Conservation (phyloP, 1,140 invertebrate genomes). For the Xylocopa sonorina region DNA sequence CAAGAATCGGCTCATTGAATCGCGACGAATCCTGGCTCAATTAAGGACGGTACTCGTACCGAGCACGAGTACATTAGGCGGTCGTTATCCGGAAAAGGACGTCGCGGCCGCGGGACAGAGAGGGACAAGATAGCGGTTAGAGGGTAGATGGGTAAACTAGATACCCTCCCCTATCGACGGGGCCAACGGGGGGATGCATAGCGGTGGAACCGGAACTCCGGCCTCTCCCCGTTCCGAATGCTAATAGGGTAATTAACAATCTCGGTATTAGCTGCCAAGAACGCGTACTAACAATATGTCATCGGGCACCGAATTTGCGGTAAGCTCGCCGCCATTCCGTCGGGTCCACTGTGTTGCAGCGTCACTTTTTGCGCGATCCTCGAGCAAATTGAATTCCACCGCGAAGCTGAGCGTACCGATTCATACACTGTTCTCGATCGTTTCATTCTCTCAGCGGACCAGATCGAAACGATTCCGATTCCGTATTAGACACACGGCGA, state of each 20-base stretch:
- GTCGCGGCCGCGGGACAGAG: background rate
- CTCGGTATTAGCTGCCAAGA: conserved; percentile 52
- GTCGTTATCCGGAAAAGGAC: conserved; percentile 32
- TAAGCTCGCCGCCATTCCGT: conserved; percentile 11
- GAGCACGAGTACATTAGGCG: conserved; percentile 30
- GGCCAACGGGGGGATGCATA: conserved; percentile 28
- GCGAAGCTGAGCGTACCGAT: background rate
- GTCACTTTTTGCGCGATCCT: background rate
- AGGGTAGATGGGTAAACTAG: conserved; percentile 28
- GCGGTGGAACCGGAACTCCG: conserved; percentile 32
- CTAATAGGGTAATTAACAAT: conserved; percentile 55
- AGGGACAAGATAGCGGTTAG: conserved; percentile 26
- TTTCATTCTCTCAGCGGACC: too few relatives aligned
- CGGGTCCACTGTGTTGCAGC: too few relatives aligned
- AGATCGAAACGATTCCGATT: too few relatives aligned
- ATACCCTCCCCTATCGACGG: conserved; percentile 41
- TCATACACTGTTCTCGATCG: too few relatives aligned
- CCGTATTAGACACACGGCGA: too few relatives aligned
- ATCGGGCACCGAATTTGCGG: conserved; percentile 46
- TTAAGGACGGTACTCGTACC: conserved; percentile 37
- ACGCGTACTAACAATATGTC: conserved; percentile 51
- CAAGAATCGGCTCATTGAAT: conserved; percentile 48
- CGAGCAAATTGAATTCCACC: background rate
- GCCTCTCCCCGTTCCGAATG: conserved; percentile 42
- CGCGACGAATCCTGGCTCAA: conserved; percentile 30